Base-by-base conservation (phyloP, 2,797 vertebrate species). In the Urophycis tenuis region DNA sequence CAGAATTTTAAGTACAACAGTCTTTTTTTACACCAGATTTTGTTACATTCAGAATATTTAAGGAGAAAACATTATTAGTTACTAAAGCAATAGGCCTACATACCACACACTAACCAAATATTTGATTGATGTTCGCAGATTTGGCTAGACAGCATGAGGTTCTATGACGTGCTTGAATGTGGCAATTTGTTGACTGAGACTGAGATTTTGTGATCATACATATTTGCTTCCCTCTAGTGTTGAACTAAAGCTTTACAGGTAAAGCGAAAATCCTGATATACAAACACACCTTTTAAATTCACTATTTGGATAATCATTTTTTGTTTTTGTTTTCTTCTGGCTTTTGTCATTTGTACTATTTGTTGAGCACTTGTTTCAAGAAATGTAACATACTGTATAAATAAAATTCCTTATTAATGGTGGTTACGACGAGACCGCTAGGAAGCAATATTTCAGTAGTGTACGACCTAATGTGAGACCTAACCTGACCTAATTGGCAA, bases 171-270 rank as follows among this genome's bases (percentile, higher is more conserved):
- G 14, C 14, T 64, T 29, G n/a, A 64, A 25, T 64, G 0, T 64
- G 60, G n/a, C 2, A 2, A 67, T 29, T 25, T 14, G 11, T 67
- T 3, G 25, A 67, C 60, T 67, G 25, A 60, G n/a, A 25, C 53
- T 2, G n/a, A 70, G 3, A 70, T 60, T 3, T 35, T 64, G 7
- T 19, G 77, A 3, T 64, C 15, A 34, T 72, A n/a, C 39, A 0
- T 75, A 71, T 87, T 73, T 90, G 83, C 85, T 86, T 0, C 78
- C 79, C 76, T 83, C 88, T 84, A 78, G 79, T 82, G 87, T 75
- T n/a, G 4, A 71, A 64, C 4, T 17, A 33, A 32, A 14, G 10
- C 14, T 32, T 33, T 33, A 33, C 69, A 70, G 32, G 30, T 69
- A 69, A 69, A 30, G 6, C 64, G 15, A 30, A 67, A 30, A 67